Evolutionary conservation across 2,113 vertebrate genomes (phyloP), one percentile per base, ranked within the genome.

Genomic region (Chionis minor): DNA sequence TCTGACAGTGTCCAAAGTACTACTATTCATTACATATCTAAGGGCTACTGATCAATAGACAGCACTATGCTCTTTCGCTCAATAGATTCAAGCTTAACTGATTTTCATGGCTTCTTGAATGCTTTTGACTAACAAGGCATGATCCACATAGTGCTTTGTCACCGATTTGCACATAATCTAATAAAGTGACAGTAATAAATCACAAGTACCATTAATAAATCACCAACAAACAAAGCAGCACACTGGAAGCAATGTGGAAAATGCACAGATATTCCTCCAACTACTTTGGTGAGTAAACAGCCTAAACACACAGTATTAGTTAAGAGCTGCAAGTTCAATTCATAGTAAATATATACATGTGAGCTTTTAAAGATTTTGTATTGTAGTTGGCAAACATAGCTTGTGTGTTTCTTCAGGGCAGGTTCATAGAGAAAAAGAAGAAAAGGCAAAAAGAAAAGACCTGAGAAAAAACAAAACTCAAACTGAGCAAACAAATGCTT

Each of bases 21-120:
- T 49, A 84, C 96, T 96, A 95, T 95, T 97, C 94, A 97, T 94
- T 94, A 92, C 85, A 89, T 94, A 96, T 95, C 96, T 96, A 97
- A 97, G 97, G 92, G 91, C 85, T 87, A 61, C 84, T 95, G 92
- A 97, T 97, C 97, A 97, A 95, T 95, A 96, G 92, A 87, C 62
- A 91, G 58, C 78, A 77, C 73, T 95, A 55, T 89, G 91, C 44
- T 95, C 77, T 92, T 92, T 93, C 14, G 9, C 91, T 97, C 91
- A 97, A 95, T 97, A 90, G 92, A 45, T 95, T 95, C 92, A 95
- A 95, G 93, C 95, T 96, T 96, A 97, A 97, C 95, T 96, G 97
- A 95, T 97, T 97, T 96, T 96, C 96, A 97, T 97, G 97, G 95
- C 75, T 97, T 94, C 94, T 94, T 94, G 92, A 96, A 91, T 89